Base-by-base conservation (phyloP, 1,140 invertebrate genomes). In the Panulirus ornatus region DNA sequence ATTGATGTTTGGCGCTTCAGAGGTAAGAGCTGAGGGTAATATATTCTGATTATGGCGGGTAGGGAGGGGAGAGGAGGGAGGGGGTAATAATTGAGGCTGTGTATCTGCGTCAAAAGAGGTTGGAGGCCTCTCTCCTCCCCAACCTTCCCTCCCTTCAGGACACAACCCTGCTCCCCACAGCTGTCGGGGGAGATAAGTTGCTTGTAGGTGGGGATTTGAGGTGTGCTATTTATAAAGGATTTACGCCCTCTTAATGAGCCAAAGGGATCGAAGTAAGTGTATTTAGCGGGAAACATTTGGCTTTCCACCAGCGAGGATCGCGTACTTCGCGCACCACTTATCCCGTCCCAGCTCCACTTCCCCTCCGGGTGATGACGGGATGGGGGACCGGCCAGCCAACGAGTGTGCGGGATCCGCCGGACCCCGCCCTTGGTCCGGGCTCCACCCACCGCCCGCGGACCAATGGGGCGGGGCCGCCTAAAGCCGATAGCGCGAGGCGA, bases 201-300 rank as follows among this genome's bases (percentile, higher is more conserved):
- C 82, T 73, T 70, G 84, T 51, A 73, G 63, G 70, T 14, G 84
- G 70, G 84, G 84, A 86, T 86, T 51, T 75, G 84, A 86, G 84
- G 84, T 75, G 84, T 76, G 84, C 73, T 86, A 86, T 86, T 86
- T 86, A 86, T 86, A 86, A 86, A 47, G 84, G 84, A 86, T 86
- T 86, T 86, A 86, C 84, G 71, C 84, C 84, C 84, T 86, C 84
- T 86, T 86, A 86, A 86, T 86, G 84, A 86, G 84, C 70, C 84
- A 86, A 84, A 86, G 70, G 71, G 84, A 86, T 86, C 84, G 84
- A 86, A 76, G 84, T 86, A 86, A 86, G 84, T 86, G 84, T 86
- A 86, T 86, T 86, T 86, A 38, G 73, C 71, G 84, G 84, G 58
- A 86, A 76, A 75, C 70, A 75, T 86, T 86, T 75, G 84, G 84